A percentile compares a stretch with the other conserved stretches of the same genome.
These are phyloP conservation scores for Neomonachus schauinslandi DNA, from an alignment of 2,113 vertebrate species.

Conservation along the genomic window DNA sequence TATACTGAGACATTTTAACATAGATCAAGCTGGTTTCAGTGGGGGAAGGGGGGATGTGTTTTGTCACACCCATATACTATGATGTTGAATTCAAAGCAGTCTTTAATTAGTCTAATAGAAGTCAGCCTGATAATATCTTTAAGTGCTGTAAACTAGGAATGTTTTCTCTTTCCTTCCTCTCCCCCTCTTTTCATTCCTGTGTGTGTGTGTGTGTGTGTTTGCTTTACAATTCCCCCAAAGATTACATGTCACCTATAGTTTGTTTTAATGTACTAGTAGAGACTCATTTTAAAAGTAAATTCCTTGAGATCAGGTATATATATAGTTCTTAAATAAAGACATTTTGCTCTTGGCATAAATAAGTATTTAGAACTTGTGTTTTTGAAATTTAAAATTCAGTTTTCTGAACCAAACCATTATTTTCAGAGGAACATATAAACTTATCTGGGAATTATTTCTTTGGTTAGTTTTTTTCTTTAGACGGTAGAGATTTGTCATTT, in stretches of 20 bases:
- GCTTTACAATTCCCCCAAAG: background rate
- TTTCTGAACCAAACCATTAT: background rate
- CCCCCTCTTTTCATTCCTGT: background rate
- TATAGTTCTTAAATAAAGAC: background rate
- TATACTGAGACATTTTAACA: background rate
- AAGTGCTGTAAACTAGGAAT: background rate
- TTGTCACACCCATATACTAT: background rate
- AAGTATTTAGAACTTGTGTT: background rate
- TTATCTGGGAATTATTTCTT: background rate
- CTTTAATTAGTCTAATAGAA: background rate
- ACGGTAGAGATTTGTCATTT: background rate
- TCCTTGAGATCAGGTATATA: background rate
- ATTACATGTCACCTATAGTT: background rate
- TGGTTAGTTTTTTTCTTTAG: background rate
- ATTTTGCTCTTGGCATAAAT: background rate
- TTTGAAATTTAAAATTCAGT: background rate
- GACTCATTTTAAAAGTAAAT: slow-evolving; percentile 20
- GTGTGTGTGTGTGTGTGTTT: background rate
- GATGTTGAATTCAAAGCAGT: background rate
- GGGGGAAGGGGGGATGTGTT: background rate
- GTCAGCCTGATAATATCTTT: background rate
- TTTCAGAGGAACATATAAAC: background rate
- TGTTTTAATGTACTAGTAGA: background rate
- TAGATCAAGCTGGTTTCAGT: background rate
- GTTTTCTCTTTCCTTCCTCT: background rate